Base-by-base conservation (phyloP, 2,888 invertebrate species). In the Caenorhabditis afra region DNA sequence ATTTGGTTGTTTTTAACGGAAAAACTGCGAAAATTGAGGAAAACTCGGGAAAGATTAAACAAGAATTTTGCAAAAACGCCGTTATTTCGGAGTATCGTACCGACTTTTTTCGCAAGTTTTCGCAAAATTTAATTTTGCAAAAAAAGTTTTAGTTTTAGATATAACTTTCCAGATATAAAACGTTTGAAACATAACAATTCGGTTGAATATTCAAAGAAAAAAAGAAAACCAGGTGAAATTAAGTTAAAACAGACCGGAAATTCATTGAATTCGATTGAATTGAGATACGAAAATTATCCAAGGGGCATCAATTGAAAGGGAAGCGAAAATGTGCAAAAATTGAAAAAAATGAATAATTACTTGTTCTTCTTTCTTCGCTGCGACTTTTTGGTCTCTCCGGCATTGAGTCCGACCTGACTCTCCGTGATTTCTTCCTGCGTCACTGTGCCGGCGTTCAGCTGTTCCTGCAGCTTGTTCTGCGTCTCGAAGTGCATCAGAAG, bases 401-500 rank as follows among this genome's bases (percentile, higher is more conserved):
- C 29, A 67, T 78, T 61, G 35, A 78, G 20, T 14, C 66, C 71
- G 14, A 78, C 66, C 52, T 66, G 66, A 18, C 71, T 67, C 49
- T 73, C 67, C 22, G 16, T 41, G 0, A 78, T 71, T 67, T 78
- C 78, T 58, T 73, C 77, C 45, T 79, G 66, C 10, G 77, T 83
- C n/a, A 83, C 65, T 12, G 37, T 65, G 39, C 80, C 75, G 0
- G 65, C 68, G 0, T 61, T 66, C 23, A 82, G 55, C 53, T 82
- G 70, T 29, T 76, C 66, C 16, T 81, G 79, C 18, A 92, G 81
- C 86, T 93, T 92, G 53, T 93, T 92, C 90, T 95, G 95, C 0
- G 96, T 97, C 85, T 97, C 95, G 87, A 99, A 93, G 91, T 94
- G 97, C 92, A 98, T 96, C 96, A 97, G 96, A 58, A 99, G 93